Percentiles rank a stretch among this genome's conserved stretches.
phyloP scores from a whole-genome alignment of 2,797 vertebrate species.

The Macroramphosus scolopax region DNA sequence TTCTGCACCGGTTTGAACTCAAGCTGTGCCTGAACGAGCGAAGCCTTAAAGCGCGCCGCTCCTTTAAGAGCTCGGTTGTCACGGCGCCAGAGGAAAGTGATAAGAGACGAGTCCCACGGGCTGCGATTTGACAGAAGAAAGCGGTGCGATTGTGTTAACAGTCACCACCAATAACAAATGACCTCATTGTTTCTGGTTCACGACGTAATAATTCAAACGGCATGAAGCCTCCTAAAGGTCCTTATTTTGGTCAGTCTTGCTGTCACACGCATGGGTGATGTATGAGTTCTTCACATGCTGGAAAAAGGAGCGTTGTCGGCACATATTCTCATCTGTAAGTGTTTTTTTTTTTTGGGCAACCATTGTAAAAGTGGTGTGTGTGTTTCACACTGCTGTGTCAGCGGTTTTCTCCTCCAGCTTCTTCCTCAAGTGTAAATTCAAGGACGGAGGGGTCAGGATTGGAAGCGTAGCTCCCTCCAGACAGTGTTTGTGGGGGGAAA shows the following conservation, averaged over 20 bases:
- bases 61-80: slow-evolving; percentile 57
- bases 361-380: background rate
- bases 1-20: slow-evolving; percentile 37
- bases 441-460: slow-evolving; percentile 17
- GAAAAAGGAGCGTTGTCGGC: background rate
- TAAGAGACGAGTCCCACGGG: slow-evolving; percentile 60
- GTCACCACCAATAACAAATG: slow-evolving; percentile 55
- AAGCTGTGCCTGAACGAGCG: background rate
- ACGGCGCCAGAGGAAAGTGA: slow-evolving; percentile 53
- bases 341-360: background rate
- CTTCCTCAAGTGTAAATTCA: slow-evolving; percentile 36
- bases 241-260: slow-evolving; percentile 10
- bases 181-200: slow-evolving; percentile 51
- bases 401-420: slow-evolving; percentile 22
- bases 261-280: slow-evolving; percentile 19
- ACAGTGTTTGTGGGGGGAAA: background rate
- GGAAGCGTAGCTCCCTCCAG: background rate
- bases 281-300: slow-evolving; percentile 3
- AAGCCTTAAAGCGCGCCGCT: slow-evolving; percentile 3
- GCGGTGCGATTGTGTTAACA: slow-evolving; percentile 49
- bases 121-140: slow-evolving; percentile 66
- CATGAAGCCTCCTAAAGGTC: slow-evolving; percentile 8
- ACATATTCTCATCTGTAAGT: background rate
- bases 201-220: slow-evolving; percentile 24
- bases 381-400: slow-evolving; percentile 39